phyloP scores from a whole-genome alignment of 2,888 invertebrate genomes.

The Creontiades dilutus region DNA sequence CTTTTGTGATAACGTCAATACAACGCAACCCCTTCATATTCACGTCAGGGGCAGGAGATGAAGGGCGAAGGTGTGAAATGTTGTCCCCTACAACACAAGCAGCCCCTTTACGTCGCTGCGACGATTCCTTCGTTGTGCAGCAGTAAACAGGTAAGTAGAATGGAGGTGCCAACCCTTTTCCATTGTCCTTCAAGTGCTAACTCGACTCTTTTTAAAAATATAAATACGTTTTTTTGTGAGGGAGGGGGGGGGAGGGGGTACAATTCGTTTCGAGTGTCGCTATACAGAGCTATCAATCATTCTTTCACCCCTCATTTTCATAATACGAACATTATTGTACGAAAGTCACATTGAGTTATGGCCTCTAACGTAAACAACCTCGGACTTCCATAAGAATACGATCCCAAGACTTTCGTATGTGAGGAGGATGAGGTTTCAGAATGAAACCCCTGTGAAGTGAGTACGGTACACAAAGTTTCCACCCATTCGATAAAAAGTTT shows the following conservation, averaged over 20 bases:
- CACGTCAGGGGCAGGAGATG: constrained; percentile 47
- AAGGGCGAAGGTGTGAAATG: constrained; percentile 52
- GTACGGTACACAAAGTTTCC: no score
- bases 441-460: no score
- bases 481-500: no score
- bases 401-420: no score
- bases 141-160: constrained; percentile 30
- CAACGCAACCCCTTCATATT: constrained; percentile 62
- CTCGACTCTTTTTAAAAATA: constrained; percentile 45
- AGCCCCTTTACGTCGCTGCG: not conserved
- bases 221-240: not conserved
- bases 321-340: not conserved
- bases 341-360: constrained; percentile 16
- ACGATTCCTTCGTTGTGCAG: constrained; percentile 14
- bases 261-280: constrained; percentile 13
- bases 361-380: not conserved
- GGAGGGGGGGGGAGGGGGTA: no score
- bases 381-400: no score
- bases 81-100: constrained; percentile 1
- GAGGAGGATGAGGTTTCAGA: no score
- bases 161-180: constrained; percentile 37
- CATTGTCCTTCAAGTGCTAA: constrained; percentile 38
- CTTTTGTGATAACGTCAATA: constrained; percentile 70
- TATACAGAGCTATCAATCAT: constrained; percentile 43
- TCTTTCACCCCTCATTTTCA: not conserved